phyloP scores from a whole-genome alignment of 2,113 vertebrate species.

The Eurypyga helias region DNA sequence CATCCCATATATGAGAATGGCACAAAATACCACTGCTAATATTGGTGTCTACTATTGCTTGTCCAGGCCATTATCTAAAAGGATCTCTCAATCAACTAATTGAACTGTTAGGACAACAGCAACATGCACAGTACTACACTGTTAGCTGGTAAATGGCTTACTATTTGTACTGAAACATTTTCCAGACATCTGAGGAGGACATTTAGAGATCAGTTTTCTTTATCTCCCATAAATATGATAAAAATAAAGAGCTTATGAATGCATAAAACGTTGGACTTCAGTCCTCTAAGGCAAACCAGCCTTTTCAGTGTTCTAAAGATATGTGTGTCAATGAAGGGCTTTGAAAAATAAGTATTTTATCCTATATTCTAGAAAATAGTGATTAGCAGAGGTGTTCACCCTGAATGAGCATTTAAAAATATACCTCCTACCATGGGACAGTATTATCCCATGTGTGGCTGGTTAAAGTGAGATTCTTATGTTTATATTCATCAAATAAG shows the following conservation, averaged over 20 bases:
- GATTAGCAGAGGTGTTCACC: not conserved
- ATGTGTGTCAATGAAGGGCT: not conserved
- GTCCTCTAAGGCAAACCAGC: not conserved
- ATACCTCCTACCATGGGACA: not conserved
- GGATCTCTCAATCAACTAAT: not conserved
- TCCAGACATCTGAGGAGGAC: not conserved
- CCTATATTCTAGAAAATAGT: not conserved
- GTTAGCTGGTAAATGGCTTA: not conserved
- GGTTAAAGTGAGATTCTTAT: not conserved
- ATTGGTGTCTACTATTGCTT: not conserved
- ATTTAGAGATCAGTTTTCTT: conserved; percentile 15
- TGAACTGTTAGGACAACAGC: not conserved
- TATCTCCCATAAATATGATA: conserved; percentile 23
- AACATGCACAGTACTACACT: not conserved
- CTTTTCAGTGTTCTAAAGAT: conserved; percentile 2
- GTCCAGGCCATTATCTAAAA: not conserved
- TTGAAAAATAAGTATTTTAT: conserved; percentile 31
- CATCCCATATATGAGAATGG: not conserved
- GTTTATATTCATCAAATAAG: not conserved
- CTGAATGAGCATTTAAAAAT: not conserved
- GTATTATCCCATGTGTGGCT: not conserved
- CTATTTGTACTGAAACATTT: not conserved
- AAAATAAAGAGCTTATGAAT: not conserved
- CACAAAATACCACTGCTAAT: not conserved
- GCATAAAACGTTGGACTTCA: conserved; percentile 10